Evolutionary conservation across 2,797 vertebrate species (phyloP), one percentile per base, ranked within the genome.

Genomic region (Adelosebastes latens): DNA sequence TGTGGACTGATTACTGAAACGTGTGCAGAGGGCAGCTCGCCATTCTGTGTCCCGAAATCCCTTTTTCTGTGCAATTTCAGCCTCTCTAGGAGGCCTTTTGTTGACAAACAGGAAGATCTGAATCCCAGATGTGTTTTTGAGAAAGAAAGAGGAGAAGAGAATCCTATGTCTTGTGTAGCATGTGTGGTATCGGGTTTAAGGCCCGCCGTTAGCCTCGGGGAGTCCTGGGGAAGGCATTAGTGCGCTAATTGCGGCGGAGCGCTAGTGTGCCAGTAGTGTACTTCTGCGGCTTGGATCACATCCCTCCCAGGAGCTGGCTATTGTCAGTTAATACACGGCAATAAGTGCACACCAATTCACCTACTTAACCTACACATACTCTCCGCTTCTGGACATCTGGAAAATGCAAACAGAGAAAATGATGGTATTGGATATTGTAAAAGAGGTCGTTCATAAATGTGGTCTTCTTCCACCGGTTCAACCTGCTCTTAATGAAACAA

Each of bases 31-130:
- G 79, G 61, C 60, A 77, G 69, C 74, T 79, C 34, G 36, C 4
- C 49, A 67, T 61, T 75, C 59, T 55, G 59, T 87, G 46, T 52
- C 46, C 46, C 16, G 75, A 85, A 84, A 36, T 74, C 86, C 83
- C 82, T 49, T 53, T 71, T 16, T 79, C 70, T 82, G 82, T 34
- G 62, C 75, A 60, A 18, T 72, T 77, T 89, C 62, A 87, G 77
- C 80, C 92, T 83, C 92, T 83, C 77, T 75, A 81, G 88, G 89
- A 83, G 89, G 80, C 75, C 79, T 87, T 79, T 82, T 95, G 92
- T 95, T 95, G 93, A 96, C 95, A 94, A 95, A 95, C 94, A 96
- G 89, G 88, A 85, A 86, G 87, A 93, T 89, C 80, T 90, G 87
- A 93, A 89, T 87, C 81, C 90, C 94, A 96, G 92, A 94, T 95